Evolutionary conservation across 2,888 invertebrate genomes (phyloP).

Genomic region (Fragum fragum): DNA sequence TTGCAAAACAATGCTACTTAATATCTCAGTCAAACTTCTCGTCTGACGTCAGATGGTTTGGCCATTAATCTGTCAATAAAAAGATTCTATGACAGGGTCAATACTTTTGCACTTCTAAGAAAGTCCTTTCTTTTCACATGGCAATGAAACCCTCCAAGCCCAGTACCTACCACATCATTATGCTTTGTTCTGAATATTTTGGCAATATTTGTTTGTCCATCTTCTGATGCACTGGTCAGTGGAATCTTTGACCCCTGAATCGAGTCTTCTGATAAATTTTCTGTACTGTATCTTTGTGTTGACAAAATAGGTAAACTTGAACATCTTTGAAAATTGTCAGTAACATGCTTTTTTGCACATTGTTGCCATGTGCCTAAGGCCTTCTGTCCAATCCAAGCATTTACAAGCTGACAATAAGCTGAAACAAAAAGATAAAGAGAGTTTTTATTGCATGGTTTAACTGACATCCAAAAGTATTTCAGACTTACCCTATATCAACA

Average conservation of each 20-base stretch:
- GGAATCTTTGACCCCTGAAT: no score
- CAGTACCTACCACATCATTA: slow-evolving; percentile 51
- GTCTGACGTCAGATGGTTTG: no score
- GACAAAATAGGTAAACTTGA: not conserved
- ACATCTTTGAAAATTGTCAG: not conserved
- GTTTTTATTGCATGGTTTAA: not conserved
- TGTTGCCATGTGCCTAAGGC: not conserved
- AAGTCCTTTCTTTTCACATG: no score
- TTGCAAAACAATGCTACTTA: no score
- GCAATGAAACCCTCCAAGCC: no score
- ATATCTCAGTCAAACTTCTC: no score
- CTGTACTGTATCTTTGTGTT: not conserved
- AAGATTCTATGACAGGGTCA: no score
- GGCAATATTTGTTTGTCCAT: slow-evolving; percentile 24
- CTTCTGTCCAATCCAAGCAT: slow-evolving; percentile 26
- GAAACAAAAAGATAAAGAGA: not conserved
- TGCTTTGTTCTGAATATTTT: slow-evolving; percentile 40
- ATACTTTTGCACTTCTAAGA: no score
- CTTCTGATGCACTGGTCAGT: no score
- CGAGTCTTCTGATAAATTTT: not conserved
- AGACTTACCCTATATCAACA: no score
- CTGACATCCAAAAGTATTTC: not conserved
- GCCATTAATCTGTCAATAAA: no score
- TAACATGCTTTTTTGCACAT: not conserved
- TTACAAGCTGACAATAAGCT: slow-evolving; percentile 52